These are phyloP conservation scores for Linnaemya tessellans DNA, from an alignment of 2,888 invertebrate genomes.

Conservation along the genomic window DNA sequence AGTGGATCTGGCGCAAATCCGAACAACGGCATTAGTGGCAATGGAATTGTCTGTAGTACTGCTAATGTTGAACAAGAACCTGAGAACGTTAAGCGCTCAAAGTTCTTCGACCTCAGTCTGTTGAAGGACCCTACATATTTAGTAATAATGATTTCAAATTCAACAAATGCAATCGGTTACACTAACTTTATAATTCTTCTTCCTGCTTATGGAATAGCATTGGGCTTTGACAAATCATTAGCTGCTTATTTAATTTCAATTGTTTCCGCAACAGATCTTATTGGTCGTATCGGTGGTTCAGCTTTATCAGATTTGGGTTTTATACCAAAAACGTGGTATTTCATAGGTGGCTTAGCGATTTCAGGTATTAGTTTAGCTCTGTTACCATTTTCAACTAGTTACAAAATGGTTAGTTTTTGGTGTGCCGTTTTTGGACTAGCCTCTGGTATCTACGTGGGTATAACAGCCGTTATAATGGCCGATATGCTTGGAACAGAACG, in stretches of 20 bases:
- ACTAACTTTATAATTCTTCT: slow-evolving; percentile 93
- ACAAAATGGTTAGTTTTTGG: slow-evolving; percentile 87
- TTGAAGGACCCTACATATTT: slow-evolving; percentile 91
- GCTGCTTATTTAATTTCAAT: slow-evolving; percentile 91
- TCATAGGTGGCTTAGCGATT: slow-evolving; percentile 89
- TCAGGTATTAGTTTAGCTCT: slow-evolving; percentile 90
- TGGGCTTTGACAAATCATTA: slow-evolving; percentile 88
- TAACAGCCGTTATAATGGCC: slow-evolving; percentile 94
- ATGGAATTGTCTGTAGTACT: slow-evolving; percentile 76
- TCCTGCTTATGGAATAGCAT: slow-evolving; percentile 89
- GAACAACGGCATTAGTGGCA: slow-evolving; percentile 76
- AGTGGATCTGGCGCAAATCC: slow-evolving; percentile 81
- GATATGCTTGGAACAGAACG: slow-evolving; percentile 93
- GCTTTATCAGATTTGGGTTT: slow-evolving; percentile 90
- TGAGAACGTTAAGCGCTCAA: slow-evolving; percentile 80
- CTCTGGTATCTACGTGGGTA: slow-evolving; percentile 93
- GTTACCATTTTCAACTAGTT: slow-evolving; percentile 88
- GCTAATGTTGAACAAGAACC: slow-evolving; percentile 72
- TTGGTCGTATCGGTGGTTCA: slow-evolving; percentile 93
- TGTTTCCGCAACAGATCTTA: slow-evolving; percentile 91
- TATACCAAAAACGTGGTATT: slow-evolving; percentile 92
- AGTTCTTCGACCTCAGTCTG: slow-evolving; percentile 89
- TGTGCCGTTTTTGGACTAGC: slow-evolving; percentile 92
- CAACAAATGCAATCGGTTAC: slow-evolving; percentile 93
- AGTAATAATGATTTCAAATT: slow-evolving; percentile 92